Percentiles rank a stretch among this genome's conserved stretches.
phyloP scores from a whole-genome alignment of 2,797 vertebrate species.

The Coendou prehensilis region DNA sequence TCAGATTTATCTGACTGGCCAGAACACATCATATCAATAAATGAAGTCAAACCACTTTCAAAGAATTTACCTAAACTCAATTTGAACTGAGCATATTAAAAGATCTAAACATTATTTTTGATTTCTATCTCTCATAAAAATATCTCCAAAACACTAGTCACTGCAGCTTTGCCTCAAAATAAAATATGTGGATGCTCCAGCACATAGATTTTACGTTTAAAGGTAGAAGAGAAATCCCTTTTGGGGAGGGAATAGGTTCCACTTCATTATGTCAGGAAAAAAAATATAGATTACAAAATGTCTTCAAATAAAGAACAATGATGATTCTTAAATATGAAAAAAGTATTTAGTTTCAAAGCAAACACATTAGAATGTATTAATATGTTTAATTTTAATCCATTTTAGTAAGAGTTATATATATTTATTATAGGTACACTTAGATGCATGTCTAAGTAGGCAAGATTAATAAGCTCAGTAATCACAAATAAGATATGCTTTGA shows the following conservation, averaged over 20 bases:
- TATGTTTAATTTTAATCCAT: not conserved
- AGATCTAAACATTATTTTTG: not conserved
- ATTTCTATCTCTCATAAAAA: not conserved
- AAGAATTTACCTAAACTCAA: not conserved
- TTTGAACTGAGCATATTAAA: not conserved
- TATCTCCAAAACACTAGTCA: not conserved
- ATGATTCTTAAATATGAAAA: not conserved
- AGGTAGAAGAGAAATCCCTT: not conserved
- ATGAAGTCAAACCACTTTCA: not conserved
- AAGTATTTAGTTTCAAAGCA: not conserved
- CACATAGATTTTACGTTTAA: not conserved
- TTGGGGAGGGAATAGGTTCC: not conserved
- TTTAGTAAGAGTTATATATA: not conserved
- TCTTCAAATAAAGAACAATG: not conserved
- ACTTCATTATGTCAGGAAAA: not conserved
- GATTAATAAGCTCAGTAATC: not conserved
- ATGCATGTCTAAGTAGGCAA: not conserved
- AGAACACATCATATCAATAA: not conserved
- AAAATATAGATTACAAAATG: not conserved
- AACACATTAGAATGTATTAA: not conserved
- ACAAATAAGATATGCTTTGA: not conserved
- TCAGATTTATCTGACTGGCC: not conserved
- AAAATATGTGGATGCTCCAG: not conserved
- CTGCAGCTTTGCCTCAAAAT: not conserved
- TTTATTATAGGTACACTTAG: not conserved